Base-by-base conservation (phyloP, 2,888 invertebrate species). In the Cephus runcator region DNA sequence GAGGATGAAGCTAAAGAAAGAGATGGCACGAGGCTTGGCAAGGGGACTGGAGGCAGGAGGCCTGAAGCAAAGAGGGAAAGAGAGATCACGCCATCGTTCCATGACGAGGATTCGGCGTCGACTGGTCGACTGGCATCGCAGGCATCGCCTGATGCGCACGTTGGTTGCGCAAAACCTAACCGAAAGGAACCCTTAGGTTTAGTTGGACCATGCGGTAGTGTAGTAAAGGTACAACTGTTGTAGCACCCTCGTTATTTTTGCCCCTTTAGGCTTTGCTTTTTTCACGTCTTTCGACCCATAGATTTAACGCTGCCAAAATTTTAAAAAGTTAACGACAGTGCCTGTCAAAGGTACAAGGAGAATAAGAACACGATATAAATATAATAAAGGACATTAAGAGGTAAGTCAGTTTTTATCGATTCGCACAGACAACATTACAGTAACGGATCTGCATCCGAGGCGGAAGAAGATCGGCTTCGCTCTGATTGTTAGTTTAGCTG, bases 71-170 rank as follows among this genome's bases (percentile, higher is more conserved):
- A 56, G 56, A 56, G 56, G 56, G 56, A 56, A 56, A 56, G 56
- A 56, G 56, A 56, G 56, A 56, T 56, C 56, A 56, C 56, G 56
- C 56, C 56, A 56, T 23, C 56, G 56, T 56, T 56, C 56, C 56
- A 56, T 56, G 56, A 56, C 56, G 56, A 56, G 56, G 56, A 56
- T 56, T 56, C 56, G 56, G 56, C 56, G 56, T 56, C 56, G 56
- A 56, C 56, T 56, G 56, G 56, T 56, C 56, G 56, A 56, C 56
- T 9, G 23, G 56, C 9, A 56, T 23, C 23, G 56, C 75, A 69
- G 75, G 75, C 69, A 77, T 77, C 77, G 77, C 77, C 77, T 77
- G 77, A 77, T 78, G 76, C 78, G 78, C 85, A 68, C 79, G 85
- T 68, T 2, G 23, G 56, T 2, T 56, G 56, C 56, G 56, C 56